Evolutionary conservation across 2,113 vertebrate species (phyloP), one percentile per base, ranked within the genome.

Genomic region (Cygnus atratus): DNA sequence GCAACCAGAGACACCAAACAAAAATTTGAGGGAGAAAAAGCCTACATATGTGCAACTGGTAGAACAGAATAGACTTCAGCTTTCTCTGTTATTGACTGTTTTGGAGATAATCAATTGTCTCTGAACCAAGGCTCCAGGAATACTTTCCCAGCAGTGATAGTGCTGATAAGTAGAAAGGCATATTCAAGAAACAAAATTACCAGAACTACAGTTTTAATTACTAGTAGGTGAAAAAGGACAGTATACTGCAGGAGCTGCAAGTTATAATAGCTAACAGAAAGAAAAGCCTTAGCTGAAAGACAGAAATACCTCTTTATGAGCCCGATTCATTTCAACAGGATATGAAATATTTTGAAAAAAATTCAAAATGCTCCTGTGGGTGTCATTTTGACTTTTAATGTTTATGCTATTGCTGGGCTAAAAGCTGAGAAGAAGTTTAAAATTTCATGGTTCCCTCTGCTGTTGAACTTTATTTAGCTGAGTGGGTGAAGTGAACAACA

Each of bases 401-500:
- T 58, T n/a, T 13, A 44, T 18, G 22, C 21, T 83, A 70, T 50
- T 85, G 29, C 26, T 86, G 54, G 35, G 16, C 26, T 70, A 82
- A 89, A 94, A 92, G 22, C 39, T 76, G 25, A 65, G 35, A 57
- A 85, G 54, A 57, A 85, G 44, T 58, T 94, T 84, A 85, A 90
- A 90, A 77, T 81, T 88, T 26, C 19, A 52, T 14, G 22, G 65
- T 87, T 94, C n/a, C 24, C 29, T 87, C 76, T 93, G 65, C 31
- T 63, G 17, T 81, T 88, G 76, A 95, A 92, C 80, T 92, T 92
- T 86, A 94, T 88, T 90, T 88, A 84, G 73, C 31, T 92, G 80
- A 92, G 80, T 88, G 80, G 83, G 92, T 88, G 76, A 94, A 94
- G 82, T 26, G 41, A 94, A 58, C 75, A 92, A 71, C 92, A 93